Evolutionary conservation across 1,140 invertebrate genomes (phyloP).

Genomic region (Augochlora pura): DNA sequence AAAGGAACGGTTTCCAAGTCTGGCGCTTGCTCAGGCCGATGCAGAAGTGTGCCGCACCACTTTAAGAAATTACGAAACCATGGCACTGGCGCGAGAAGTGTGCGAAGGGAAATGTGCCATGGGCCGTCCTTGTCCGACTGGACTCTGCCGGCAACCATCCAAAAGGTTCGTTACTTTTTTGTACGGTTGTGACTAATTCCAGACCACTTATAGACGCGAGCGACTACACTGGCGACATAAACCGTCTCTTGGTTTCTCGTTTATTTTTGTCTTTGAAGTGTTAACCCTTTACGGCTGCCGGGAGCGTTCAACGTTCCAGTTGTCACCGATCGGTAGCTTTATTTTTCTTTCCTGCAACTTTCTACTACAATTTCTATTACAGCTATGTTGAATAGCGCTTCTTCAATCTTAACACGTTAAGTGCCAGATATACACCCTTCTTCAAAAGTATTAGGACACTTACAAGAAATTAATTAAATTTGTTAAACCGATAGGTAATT

Average conservation of each 20-base stretch:
- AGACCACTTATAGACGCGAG: neutral
- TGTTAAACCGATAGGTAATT: too few species aligned
- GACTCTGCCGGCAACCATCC: conserved; percentile 82
- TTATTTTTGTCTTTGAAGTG: neutral
- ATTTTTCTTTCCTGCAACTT: too few species aligned
- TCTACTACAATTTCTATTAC: too few species aligned
- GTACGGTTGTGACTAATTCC: neutral
- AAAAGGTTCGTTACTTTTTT: conserved; percentile 77
- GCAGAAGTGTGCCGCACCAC: conserved; percentile 88
- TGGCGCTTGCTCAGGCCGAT: conserved; percentile 87
- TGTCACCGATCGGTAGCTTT: too few species aligned
- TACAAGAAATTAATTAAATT: too few species aligned
- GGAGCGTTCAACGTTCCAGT: too few species aligned
- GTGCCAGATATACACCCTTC: too few species aligned
- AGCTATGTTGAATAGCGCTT: too few species aligned
- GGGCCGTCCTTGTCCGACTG: conserved; percentile 91
- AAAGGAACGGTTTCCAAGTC: conserved; percentile 90
- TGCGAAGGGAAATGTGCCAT: conserved; percentile 92
- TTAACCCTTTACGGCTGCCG: neutral
- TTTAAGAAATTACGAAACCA: conserved; percentile 90
- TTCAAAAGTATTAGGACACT: too few species aligned
- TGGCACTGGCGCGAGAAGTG: conserved; percentile 87
- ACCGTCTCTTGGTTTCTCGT: neutral
- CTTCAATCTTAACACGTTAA: too few species aligned
- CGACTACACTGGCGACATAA: neutral